Evolutionary conservation across 2,888 invertebrate genomes (phyloP), one percentile per base, ranked within the genome.

Genomic region (Trachelus iudaicus): DNA sequence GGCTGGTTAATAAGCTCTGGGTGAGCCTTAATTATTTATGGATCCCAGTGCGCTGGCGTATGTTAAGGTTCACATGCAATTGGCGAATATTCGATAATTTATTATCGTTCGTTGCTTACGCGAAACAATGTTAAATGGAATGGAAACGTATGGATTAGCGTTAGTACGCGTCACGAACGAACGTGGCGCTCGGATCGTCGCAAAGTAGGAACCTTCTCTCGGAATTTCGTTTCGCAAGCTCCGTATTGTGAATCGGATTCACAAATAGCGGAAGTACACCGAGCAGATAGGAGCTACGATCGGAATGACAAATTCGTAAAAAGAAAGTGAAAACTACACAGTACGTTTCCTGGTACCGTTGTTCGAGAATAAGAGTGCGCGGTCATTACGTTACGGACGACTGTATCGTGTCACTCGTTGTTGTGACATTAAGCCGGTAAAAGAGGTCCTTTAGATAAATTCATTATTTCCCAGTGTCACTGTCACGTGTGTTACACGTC

Each of bases 281-380:
- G 9, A 23, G 56, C 1, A 56, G 56, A 56, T 56, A 56, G 23
- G 56, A 56, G 23, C 56, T 56, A 23, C 56, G 23, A 75, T 69
- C 77, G 69, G 79, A 79, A 75, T 76, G 68, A 76, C 69, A 69
- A 35, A 75, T 75, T 56, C 56, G 56, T 56, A 30, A 77, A 77
- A 79, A 76, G 76, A 79, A 80, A 83, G 83, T 78, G 84, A 85
- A 83, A 85, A 84, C 81, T 73, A 69, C 75, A 56, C 56, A 2
- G 23, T 56, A 56, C 1, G 23, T 56, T 23, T 56, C 56, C 56
- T 56, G 56, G 56, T 23, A 23, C 56, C 56, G 56, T 23, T 23
- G 23, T 56, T 2, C 2, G 23, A 56, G 23, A 56, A 56, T 23
- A 56, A 56, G 23, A 23, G 23, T 23, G 6, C 56, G 23, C 56